Evolutionary conservation across 2,888 invertebrate genomes (phyloP).

Genomic region (Tenthredo mesomela): DNA sequence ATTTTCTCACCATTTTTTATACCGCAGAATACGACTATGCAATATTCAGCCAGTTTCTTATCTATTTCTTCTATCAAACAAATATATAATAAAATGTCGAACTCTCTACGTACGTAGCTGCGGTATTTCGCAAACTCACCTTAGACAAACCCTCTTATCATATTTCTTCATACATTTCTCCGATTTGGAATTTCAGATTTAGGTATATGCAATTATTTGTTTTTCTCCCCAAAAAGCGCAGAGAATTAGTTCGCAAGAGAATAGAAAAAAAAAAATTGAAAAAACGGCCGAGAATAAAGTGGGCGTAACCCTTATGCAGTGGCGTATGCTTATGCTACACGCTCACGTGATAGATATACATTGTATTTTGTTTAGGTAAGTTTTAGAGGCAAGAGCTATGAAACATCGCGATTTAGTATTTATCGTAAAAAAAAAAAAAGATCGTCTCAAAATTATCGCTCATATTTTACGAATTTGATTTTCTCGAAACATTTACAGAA

Average conservation of each 20-base stretch:
- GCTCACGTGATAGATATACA: constrained; percentile 39
- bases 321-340: constrained; percentile 39
- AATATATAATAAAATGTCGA: neutral
- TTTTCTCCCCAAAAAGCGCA: neutral
- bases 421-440: neutral
- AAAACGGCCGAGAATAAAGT: neutral
- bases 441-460: neutral
- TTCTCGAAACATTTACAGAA: neutral
- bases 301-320: constrained; percentile 40
- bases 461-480: neutral
- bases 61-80: neutral
- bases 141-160: neutral
- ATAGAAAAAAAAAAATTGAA: neutral
- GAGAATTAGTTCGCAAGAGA: neutral
- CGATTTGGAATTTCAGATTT: neutral
- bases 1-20: neutral
- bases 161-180: neutral
- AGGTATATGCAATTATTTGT: neutral
- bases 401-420: constrained; percentile 13
- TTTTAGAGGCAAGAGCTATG: neutral
- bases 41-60: neutral
- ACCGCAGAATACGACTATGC: neutral
- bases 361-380: constrained; percentile 12
- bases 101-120: neutral
- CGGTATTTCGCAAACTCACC: neutral